Evolutionary conservation across 2,113 vertebrate genomes (phyloP).

Genomic region (Larimichthys crocea): DNA sequence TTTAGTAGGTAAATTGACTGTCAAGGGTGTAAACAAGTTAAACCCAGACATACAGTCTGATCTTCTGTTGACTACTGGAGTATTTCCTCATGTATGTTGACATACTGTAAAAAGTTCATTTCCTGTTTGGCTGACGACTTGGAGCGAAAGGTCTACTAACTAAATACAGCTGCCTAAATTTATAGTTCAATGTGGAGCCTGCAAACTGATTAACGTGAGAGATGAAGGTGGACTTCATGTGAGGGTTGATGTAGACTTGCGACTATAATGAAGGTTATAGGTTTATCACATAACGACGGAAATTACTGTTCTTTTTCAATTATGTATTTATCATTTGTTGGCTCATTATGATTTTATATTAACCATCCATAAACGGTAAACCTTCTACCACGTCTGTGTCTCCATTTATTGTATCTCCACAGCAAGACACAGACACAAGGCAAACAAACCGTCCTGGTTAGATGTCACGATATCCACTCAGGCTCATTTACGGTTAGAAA

Average conservation of each 20-base stretch:
- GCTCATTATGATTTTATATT: conserved; percentile 2
- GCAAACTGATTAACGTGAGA: conserved; percentile 5
- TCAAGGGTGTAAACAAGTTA: not conserved
- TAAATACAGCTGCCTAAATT: conserved; percentile 50
- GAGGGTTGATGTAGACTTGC: not conserved
- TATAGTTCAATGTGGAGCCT: conserved; percentile 30
- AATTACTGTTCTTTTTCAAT: conserved; percentile 63
- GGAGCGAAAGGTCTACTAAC: conserved; percentile 18
- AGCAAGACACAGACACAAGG: not conserved
- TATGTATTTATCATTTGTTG: conserved; percentile 38
- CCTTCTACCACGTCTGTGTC: not conserved
- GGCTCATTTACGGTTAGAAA: not conserved
- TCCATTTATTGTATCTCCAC: not conserved
- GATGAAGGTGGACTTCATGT: not conserved
- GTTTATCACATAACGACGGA: conserved; percentile 57
- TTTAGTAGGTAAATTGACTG: conserved; percentile 10
- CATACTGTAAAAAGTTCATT: conserved; percentile 61
- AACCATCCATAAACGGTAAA: conserved; percentile 3
- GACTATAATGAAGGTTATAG: conserved; percentile 37
- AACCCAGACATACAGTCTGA: conserved; percentile 13
- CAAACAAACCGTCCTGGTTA: not conserved
- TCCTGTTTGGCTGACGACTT: conserved; percentile 50
- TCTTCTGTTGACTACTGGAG: conserved; percentile 7
- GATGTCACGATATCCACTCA: too few species aligned
- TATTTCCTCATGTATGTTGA: conserved; percentile 47